A percentile compares a stretch with the other conserved stretches of the same genome.
Conservation (phyloP, 2,888 invertebrate species). For the Dyspetes luteomarginatus region DNA sequence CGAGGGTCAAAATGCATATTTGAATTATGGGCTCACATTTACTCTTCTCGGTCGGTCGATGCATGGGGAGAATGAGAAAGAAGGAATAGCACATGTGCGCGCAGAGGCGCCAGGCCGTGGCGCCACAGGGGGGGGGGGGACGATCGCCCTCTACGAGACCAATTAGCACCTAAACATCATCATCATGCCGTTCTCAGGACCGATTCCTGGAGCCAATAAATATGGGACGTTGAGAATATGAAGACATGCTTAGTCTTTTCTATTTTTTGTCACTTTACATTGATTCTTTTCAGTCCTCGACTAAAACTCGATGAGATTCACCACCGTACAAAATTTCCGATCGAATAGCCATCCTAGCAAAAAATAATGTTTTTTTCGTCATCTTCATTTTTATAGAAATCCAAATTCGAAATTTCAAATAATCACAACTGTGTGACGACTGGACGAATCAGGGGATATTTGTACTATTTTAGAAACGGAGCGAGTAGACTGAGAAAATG, state of each 20-base stretch:
- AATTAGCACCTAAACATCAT: slow-evolving; percentile 78
- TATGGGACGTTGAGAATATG: slow-evolving; percentile 19
- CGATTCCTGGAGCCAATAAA: slow-evolving; percentile 15
- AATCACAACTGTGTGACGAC: too few relatives aligned
- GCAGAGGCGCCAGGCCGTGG: slow-evolving; percentile 64
- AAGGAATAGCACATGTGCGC: slow-evolving; percentile 59
- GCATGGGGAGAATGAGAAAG: slow-evolving; percentile 3
- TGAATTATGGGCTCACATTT: slow-evolving; percentile 63
- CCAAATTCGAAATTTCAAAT: too few relatives aligned
- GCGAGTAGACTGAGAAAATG: too few relatives aligned
- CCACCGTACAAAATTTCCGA: too few relatives aligned
- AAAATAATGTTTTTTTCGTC: too few relatives aligned
- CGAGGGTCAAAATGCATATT: slow-evolving; percentile 35
- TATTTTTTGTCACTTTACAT: not conserved
- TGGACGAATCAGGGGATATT: too few relatives aligned
- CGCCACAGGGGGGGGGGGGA: slow-evolving; percentile 70
- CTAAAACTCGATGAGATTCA: too few relatives aligned
- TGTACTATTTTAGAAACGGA: too few relatives aligned
- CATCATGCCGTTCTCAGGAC: slow-evolving; percentile 5
- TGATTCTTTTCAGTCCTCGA: not conserved
- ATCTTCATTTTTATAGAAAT: too few relatives aligned
- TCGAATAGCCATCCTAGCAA: too few relatives aligned
- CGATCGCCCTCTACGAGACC: slow-evolving; percentile 68
- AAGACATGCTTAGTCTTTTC: slow-evolving; percentile 5
- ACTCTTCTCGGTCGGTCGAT: slow-evolving; percentile 17